Evolutionary conservation across 2,888 invertebrate species (phyloP).

Genomic region (Agrotis segetum): DNA sequence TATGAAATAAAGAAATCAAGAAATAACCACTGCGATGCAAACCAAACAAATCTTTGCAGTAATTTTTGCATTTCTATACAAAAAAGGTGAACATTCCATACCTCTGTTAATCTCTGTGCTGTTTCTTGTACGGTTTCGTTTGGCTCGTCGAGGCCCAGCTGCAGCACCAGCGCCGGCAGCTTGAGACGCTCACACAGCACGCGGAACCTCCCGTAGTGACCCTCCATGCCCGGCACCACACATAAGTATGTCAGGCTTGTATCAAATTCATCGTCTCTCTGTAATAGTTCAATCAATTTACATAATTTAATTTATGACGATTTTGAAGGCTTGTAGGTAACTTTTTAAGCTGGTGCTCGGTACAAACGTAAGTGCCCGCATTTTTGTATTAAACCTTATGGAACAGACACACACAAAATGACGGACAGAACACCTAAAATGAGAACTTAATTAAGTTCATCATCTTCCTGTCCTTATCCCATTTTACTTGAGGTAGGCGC

Average conservation of each 20-base stretch:
- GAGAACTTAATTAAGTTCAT: too few relatives aligned
- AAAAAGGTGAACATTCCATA: conserved; percentile 34
- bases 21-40: neutral
- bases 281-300: neutral
- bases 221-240: conserved; percentile 76
- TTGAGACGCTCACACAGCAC: conserved; percentile 72
- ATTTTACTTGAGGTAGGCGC: too few relatives aligned
- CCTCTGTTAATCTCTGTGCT: conserved; percentile 73
- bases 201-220: conserved; percentile 70
- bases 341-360: too few relatives aligned
- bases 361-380: too few relatives aligned
- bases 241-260: conserved; percentile 58
- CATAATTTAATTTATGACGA: neutral
- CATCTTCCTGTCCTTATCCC: too few relatives aligned
- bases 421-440: too few relatives aligned
- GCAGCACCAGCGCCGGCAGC: conserved; percentile 71
- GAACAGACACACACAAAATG: too few relatives aligned
- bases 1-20: neutral
- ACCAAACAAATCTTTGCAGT: neutral
- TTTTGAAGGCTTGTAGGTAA: too few relatives aligned
- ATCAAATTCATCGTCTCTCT: conserved; percentile 44
- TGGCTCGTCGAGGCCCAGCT: conserved; percentile 70
- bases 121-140: conserved; percentile 71
- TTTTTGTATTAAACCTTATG: too few relatives aligned
- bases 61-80: neutral